Evolutionary conservation across 2,113 vertebrate species (phyloP).

Genomic region (Rhea pennata): DNA sequence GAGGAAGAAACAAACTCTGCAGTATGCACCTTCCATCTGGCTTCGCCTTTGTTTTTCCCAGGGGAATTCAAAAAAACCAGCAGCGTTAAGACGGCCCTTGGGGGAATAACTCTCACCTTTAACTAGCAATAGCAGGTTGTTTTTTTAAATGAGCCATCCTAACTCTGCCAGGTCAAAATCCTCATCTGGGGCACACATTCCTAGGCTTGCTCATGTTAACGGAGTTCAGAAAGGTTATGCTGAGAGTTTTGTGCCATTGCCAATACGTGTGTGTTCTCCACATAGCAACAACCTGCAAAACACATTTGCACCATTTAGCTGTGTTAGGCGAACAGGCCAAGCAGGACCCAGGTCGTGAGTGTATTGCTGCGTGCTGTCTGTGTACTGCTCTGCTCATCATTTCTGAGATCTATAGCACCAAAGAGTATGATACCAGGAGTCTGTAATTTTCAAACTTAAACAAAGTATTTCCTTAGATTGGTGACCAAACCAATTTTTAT

Average conservation of each 20-base stretch:
- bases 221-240: neutral
- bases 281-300: neutral
- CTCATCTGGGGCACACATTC: neutral
- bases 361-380: neutral
- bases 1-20: neutral
- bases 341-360: neutral
- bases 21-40: neutral
- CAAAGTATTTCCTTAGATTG: slow-evolving; percentile 70
- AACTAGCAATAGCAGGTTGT: neutral
- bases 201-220: neutral
- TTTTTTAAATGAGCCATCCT: neutral
- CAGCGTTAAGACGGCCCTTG: neutral
- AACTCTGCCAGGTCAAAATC: neutral
- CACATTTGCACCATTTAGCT: neutral
- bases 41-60: neutral
- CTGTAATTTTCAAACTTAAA: slow-evolving; percentile 54
- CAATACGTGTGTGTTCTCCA: accelerated
- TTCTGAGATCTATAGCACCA: slow-evolving; percentile 23
- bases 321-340: neutral
- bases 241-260: neutral
- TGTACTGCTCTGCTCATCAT: neutral
- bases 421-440: slow-evolving; percentile 25
- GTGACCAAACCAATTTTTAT: slow-evolving; percentile 78
- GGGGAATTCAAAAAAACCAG: neutral
- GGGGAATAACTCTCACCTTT: neutral